Base-by-base conservation (phyloP, 2,888 invertebrate species). In the Epiblema foenella region DNA sequence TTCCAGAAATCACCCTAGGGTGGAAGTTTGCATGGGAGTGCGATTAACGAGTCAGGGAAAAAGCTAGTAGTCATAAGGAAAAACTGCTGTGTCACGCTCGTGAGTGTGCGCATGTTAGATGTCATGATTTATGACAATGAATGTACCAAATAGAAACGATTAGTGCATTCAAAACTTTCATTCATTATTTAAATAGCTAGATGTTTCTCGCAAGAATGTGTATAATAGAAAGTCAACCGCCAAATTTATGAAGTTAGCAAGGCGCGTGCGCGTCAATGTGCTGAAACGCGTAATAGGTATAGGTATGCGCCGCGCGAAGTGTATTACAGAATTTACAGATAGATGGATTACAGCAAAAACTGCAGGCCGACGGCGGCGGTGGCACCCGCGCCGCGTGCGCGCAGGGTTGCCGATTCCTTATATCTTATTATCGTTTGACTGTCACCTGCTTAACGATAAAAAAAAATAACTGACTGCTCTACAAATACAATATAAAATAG, bases 241-340 rank as follows among this genome's bases (percentile, higher is more conserved):
- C 76, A 72, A 74, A 76, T 78, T 72, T 68, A 68, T 70, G 56
- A 56, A 75, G 75, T 75, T 74, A 75, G 56, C 73, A 75, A 75
- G 62, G 54, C 37, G 73, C 69, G 74, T 74, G 72, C 65, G 68
- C 63, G 58, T 58, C 52, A 64, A 63, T 64, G 62, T 12, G 51
- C 74, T 69, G 66, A 64, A 64, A 72, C 66, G 75, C 69, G 58
- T 64, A n/a, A n/a, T n/a, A n/a, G n/a, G n/a, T n/a, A n/a, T n/a
- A n/a, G n/a, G n/a, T n/a, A 58, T 60, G 70, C 52, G 70, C 68
- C 52, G 18, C 64, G 69, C 17, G 68, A 54, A 33, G 24, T 42
- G 57, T 37, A 58, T 62, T 42, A 56, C 52, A 68, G 17, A n/a
- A n/a, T n/a, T n/a, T n/a, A n/a, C n/a, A n/a, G n/a, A n/a, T n/a